Percentiles rank a stretch among this genome's conserved stretches.
Conservation (phyloP, 1,140 invertebrate species). For the Drosophila athabasca region DNA sequence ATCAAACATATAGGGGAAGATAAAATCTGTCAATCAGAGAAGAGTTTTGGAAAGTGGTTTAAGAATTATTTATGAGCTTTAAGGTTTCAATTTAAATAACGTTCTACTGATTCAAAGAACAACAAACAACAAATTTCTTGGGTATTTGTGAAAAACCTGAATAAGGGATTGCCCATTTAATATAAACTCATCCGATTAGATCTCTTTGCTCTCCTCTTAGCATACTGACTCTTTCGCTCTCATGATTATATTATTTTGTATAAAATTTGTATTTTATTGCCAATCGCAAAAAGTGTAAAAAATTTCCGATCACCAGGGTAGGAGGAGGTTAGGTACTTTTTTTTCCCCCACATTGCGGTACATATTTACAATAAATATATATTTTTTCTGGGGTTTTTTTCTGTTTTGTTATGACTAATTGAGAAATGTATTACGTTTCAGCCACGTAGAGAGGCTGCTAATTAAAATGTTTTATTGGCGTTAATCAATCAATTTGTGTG, state of each 20-base stretch:
- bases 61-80: too few species aligned
- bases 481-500: slow-evolving; percentile 12
- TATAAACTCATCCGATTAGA: too few species aligned
- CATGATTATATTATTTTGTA: slow-evolving; percentile 22
- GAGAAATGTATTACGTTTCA: slow-evolving; percentile 7
- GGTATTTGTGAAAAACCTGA: too few species aligned
- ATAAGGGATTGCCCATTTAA: too few species aligned
- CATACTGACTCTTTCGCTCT: not conserved
- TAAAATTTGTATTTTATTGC: slow-evolving; percentile 17
- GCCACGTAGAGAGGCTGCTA: slow-evolving; percentile 11
- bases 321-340: not conserved
- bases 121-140: too few species aligned
- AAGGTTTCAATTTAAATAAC: too few species aligned
- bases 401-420: slow-evolving; percentile 2
- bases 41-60: too few species aligned
- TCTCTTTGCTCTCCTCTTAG: too few species aligned
- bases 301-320: slow-evolving; percentile 16
- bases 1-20: too few species aligned
- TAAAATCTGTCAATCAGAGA: too few species aligned
- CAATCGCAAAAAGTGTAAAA: not conserved
- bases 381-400: slow-evolving; percentile 17
- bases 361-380: slow-evolving; percentile 4
- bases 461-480: slow-evolving; percentile 39
- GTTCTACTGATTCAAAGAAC: too few species aligned
- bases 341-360: not conserved